phyloP scores from a whole-genome alignment of 1,140 invertebrate species.

The Pogonognathellus flavescens region DNA sequence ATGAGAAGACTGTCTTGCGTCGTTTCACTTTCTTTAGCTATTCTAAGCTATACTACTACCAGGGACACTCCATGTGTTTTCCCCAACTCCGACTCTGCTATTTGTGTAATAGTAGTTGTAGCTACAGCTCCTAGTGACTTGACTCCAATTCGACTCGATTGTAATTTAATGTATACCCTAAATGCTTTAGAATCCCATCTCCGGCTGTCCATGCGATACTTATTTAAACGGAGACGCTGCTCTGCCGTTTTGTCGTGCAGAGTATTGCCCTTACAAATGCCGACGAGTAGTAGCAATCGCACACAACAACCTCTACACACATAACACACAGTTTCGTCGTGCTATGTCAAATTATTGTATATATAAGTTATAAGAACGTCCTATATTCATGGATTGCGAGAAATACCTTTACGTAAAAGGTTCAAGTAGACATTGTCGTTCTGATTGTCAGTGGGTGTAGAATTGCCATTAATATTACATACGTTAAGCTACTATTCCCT shows the following conservation, averaged over 20 bases:
- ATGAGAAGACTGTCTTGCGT: neutral
- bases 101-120: neutral
- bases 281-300: neutral
- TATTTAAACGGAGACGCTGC: neutral
- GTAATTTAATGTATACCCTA: slow-evolving; percentile 1
- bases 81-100: neutral
- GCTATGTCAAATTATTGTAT: too few relatives aligned
- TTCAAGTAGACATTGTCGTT: slow-evolving; percentile 20
- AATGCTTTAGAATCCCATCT: slow-evolving; percentile 27
- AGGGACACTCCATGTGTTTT: neutral
- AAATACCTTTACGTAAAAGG: neutral
- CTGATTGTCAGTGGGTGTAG: slow-evolving; percentile 33
- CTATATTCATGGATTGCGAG: too few relatives aligned
- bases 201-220: slow-evolving; percentile 1
- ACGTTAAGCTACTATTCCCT: slow-evolving; percentile 1
- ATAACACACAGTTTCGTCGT: too few relatives aligned
- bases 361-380: too few relatives aligned
- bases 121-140: too few relatives aligned
- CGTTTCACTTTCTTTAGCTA: neutral
- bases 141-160: slow-evolving; percentile 5
- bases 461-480: slow-evolving; percentile 34
- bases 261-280: too few relatives aligned
- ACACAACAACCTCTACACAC: neutral
- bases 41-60: neutral
- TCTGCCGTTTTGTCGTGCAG: neutral